Evolutionary conservation across 1,140 invertebrate genomes (phyloP), one percentile per base, ranked within the genome.

Genomic region (Brachionus calyciflorus): DNA sequence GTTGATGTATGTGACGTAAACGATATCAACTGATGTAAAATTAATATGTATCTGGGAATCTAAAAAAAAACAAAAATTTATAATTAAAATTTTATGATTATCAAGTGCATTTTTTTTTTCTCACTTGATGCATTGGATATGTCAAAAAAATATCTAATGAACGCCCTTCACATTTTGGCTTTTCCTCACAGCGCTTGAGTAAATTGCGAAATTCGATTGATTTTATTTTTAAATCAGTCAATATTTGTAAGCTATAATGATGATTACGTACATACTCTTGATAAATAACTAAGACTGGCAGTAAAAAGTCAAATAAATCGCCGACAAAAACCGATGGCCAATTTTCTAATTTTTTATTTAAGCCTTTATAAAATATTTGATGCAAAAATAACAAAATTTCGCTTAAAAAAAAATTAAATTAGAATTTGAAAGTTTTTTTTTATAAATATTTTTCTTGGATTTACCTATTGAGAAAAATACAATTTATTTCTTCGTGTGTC

Each of bases 121-220:
- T n/a, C n/a, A 73, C 92, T 89, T 94, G 93, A 87, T 94, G 91
- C 93, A 96, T 96, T 9, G 93, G 93, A 85, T 94, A 94, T 0
- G 93, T 95, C 57, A 96, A 87, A 84, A 95, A 95, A 3, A 90
- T 93, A 84, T 95, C 93, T 70, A 96, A 85, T 2, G 91, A 91
- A 76, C 93, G 85, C 24, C 91, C 91, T 80, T 93, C 91, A 81
- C 92, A 93, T 73, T 73, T 73, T 0, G 91, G 88, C 82, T 95
- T 95, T 81, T 91, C 91, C 84, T 95, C 93, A 46, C 94, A 87
- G 5, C 92, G 85, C 76, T 40, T 49, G 9, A 40, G 26, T 26
- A 51, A 81, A 82, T 81, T 88, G 4, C 90, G 89, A 84, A 96
- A 96, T 49, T 90, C 89, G 21, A 89, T 86, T 6, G 49, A 63